Conservation (phyloP, 2,888 invertebrate genomes). For the Drosophila anomelani region DNA sequence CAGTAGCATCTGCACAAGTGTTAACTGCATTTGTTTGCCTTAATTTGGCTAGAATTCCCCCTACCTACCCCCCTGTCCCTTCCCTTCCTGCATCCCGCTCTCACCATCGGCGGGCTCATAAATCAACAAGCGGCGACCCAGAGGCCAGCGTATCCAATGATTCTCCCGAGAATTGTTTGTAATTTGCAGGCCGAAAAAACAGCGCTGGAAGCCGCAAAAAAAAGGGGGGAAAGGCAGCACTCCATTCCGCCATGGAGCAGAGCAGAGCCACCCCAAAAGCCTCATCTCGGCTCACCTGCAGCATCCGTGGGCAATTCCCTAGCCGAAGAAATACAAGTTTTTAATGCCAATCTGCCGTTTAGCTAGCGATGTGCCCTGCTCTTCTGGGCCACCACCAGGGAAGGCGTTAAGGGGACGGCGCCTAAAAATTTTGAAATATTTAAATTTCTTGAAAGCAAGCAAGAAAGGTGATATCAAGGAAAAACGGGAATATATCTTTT, state of each 20-base stretch:
- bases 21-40: constrained; percentile 47
- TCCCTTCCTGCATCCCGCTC: not conserved
- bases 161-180: constrained; percentile 68
- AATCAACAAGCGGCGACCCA: constrained; percentile 57
- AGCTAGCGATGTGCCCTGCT: constrained; percentile 41
- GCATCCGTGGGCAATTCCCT: constrained; percentile 31
- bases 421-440: not conserved
- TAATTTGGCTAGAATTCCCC: constrained; percentile 28
- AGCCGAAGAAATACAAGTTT: constrained; percentile 50
- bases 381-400: not conserved
- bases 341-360: constrained; percentile 73
- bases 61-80: not conserved
- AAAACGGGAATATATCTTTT: not conserved
- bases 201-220: constrained; percentile 42
- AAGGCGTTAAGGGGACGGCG: not conserved
- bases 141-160: constrained; percentile 43
- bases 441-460: not conserved
- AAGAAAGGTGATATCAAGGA: not conserved
- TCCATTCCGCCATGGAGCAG: constrained; percentile 2
- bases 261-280: constrained; percentile 1
- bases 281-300: not conserved
- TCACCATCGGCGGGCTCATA: constrained; percentile 34
- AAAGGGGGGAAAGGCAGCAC: not conserved
- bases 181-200: constrained; percentile 65
- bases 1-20: constrained; percentile 18